phyloP scores from a whole-genome alignment of 2,113 vertebrate species.

The Eonycteris spelaea region DNA sequence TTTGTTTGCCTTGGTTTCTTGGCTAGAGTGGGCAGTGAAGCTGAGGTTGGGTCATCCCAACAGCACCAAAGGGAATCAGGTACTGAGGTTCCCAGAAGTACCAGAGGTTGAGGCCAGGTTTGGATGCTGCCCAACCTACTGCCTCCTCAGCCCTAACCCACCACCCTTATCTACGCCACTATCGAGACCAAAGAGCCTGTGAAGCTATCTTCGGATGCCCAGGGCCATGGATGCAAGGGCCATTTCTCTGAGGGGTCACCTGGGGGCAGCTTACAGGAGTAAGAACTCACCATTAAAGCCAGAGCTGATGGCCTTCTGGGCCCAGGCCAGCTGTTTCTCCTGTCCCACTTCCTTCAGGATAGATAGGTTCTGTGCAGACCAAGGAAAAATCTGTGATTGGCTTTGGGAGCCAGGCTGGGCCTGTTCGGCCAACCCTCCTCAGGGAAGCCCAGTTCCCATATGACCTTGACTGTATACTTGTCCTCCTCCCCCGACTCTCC shows the following conservation, averaged over 20 bases:
- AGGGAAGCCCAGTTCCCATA: not conserved
- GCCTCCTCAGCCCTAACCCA: not conserved
- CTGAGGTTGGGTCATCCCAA: not conserved
- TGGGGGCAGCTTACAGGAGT: not conserved
- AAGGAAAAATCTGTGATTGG: constrained; percentile 52
- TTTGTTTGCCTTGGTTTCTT: not conserved
- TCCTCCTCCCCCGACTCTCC: not conserved
- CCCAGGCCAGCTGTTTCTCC: constrained; percentile 89
- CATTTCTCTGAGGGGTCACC: not conserved
- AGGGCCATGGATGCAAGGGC: not conserved
- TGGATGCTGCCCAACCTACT: not conserved
- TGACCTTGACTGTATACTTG: not conserved
- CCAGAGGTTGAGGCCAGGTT: not conserved
- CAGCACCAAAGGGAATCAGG: not conserved
- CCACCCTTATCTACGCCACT: not conserved
- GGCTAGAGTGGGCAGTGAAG: not conserved
- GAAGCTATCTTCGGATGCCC: not conserved
- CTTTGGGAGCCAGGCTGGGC: not conserved
- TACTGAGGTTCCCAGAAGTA: not conserved
- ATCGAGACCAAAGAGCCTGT: not conserved
- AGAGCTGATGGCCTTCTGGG: constrained; percentile 87
- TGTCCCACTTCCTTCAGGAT: constrained; percentile 88
- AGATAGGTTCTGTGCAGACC: constrained; percentile 86
- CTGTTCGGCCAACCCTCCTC: not conserved
- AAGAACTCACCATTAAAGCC: constrained; percentile 90